phyloP scores from a whole-genome alignment of 1,140 invertebrate species.

The Arion vulgaris region DNA sequence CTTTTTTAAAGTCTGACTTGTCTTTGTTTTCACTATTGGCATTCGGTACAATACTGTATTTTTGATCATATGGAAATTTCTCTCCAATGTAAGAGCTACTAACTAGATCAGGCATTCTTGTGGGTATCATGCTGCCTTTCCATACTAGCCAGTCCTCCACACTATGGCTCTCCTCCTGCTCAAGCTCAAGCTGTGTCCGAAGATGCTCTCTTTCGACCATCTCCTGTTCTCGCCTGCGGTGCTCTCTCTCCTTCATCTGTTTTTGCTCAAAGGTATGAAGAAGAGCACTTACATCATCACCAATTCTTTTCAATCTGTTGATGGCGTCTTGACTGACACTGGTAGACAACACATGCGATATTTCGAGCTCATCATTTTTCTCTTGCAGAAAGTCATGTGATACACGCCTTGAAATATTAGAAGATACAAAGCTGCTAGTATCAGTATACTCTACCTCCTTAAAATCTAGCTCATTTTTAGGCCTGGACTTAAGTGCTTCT shows the following conservation, averaged over 20 bases:
- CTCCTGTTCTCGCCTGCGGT: conserved; percentile 75
- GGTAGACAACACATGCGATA: conserved; percentile 51
- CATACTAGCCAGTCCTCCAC: conserved; percentile 64
- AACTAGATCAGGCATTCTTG: conserved; percentile 32
- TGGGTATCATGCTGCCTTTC: conserved; percentile 10
- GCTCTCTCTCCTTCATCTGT: conserved; percentile 67
- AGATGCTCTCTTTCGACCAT: conserved; percentile 78
- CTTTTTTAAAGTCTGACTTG: neutral
- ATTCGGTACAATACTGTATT: neutral
- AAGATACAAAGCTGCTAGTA: neutral
- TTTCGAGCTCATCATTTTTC: conserved; percentile 63
- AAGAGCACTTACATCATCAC: conserved; percentile 59
- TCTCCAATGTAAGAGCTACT: conserved; percentile 32
- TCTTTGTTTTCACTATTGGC: neutral
- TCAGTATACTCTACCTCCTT: conserved; percentile 55
- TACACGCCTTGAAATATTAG: conserved; percentile 44
- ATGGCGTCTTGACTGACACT: conserved; percentile 55
- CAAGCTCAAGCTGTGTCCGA: conserved; percentile 78
- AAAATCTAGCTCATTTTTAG: conserved; percentile 49
- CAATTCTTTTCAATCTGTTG: conserved; percentile 57
- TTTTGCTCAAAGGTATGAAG: conserved; percentile 52
- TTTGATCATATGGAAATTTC: conserved; percentile 26
- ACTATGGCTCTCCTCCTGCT: conserved; percentile 76
- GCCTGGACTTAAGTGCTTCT: neutral
- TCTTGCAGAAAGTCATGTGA: conserved; percentile 64